phyloP scores from a whole-genome alignment of 2,888 invertebrate species.

The Epistrophella euchroma region DNA sequence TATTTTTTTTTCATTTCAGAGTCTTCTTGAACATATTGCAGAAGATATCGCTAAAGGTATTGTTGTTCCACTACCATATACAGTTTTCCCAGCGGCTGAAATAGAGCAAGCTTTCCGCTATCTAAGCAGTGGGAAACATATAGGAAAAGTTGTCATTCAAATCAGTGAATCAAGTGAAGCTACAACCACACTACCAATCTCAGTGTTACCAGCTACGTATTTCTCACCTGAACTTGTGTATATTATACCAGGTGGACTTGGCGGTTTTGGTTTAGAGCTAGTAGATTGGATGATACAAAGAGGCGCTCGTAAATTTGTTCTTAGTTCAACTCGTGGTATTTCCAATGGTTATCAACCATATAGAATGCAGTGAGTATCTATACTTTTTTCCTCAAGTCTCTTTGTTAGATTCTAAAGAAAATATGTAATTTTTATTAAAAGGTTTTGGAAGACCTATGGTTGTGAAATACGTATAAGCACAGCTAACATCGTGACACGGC shows the following conservation, averaged over 20 bases:
- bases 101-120: conserved; percentile 89
- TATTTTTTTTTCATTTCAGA: conserved; percentile 39
- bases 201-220: conserved; percentile 79
- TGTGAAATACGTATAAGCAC: conserved; percentile 88
- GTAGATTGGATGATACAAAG: conserved; percentile 93
- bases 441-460: conserved; percentile 89
- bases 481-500: conserved; percentile 88
- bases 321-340: conserved; percentile 92
- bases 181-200: conserved; percentile 79
- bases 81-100: conserved; percentile 87
- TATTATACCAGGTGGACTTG: conserved; percentile 91
- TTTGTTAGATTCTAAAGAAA: neutral
- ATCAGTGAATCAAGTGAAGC: conserved; percentile 79
- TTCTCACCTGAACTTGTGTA: conserved; percentile 83
- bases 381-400: no score
- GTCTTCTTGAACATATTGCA: neutral
- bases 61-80: conserved; percentile 88
- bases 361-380: conserved; percentile 87
- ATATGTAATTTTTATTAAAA: conserved; percentile 77
- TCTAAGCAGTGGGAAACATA: conserved; percentile 89
- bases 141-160: conserved; percentile 88
- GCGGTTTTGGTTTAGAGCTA: conserved; percentile 96
- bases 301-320: conserved; percentile 91
- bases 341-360: conserved; percentile 92
- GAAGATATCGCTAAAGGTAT: conserved; percentile 87